phyloP scores from a whole-genome alignment of 2,113 vertebrate species.

The Oryzias curvinotus region DNA sequence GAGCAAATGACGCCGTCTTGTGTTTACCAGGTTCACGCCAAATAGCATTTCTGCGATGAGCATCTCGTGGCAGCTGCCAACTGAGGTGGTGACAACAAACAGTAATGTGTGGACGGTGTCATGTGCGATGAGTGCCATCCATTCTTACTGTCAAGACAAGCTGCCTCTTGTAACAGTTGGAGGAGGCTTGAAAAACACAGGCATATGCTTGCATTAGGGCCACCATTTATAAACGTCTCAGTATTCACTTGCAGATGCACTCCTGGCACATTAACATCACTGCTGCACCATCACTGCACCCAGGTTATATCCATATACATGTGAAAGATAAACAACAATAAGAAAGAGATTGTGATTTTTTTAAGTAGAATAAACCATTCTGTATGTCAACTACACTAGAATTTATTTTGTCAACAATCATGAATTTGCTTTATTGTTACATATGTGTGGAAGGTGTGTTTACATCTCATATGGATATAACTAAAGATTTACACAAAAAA shows the following conservation, averaged over 20 bases:
- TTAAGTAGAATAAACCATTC: too few relatives aligned
- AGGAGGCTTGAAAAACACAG: conserved; percentile 42
- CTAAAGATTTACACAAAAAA: too few relatives aligned
- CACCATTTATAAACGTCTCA: conserved; percentile 54
- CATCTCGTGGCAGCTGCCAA: conserved; percentile 48
- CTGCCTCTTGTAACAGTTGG: conserved; percentile 29
- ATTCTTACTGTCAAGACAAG: conserved; percentile 49
- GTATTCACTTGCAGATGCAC: conserved; percentile 29
- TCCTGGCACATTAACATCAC: too few relatives aligned
- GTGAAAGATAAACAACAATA: too few relatives aligned
- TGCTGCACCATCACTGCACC: too few relatives aligned
- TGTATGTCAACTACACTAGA: too few relatives aligned
- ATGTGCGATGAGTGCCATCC: conserved; percentile 62
- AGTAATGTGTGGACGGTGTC: conserved; percentile 45
- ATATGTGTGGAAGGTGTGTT: too few relatives aligned
- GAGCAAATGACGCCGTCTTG: conserved; percentile 4
- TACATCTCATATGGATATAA: too few relatives aligned
- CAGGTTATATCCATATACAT: too few relatives aligned
- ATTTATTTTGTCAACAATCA: too few relatives aligned
- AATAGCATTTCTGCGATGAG: conserved; percentile 49
- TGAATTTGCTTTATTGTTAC: too few relatives aligned
- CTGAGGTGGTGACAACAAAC: conserved; percentile 30
- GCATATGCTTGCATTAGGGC: conserved; percentile 44
- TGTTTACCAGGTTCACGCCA: conserved; percentile 40
- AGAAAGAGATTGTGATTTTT: too few relatives aligned